These are phyloP conservation scores for Drosophila virilis DNA, from an alignment of 1,140 invertebrate species.

Conservation along the genomic window DNA sequence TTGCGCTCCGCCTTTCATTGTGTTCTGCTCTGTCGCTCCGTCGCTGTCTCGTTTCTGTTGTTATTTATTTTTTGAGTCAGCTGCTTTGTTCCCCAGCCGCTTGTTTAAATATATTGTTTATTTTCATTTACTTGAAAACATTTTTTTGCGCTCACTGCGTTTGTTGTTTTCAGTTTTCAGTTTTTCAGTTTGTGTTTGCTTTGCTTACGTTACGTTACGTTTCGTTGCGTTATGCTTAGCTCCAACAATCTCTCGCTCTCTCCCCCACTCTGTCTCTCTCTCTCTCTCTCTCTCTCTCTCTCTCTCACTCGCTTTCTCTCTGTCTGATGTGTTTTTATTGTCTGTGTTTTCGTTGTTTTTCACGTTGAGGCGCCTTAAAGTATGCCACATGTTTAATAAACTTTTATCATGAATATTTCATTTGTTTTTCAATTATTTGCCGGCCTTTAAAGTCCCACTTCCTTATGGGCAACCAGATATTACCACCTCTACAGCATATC, in stretches of 20 bases:
- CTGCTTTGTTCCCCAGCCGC: slow-evolving; percentile 29
- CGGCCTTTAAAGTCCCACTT: neutral
- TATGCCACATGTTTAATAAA: slow-evolving; percentile 23
- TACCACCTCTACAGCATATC: neutral
- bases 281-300: neutral
- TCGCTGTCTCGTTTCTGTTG: neutral
- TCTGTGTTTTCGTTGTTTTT: neutral
- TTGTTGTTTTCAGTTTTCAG: slow-evolving; percentile 21
- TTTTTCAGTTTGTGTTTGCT: slow-evolving; percentile 36
- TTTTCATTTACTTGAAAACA: slow-evolving; percentile 49
- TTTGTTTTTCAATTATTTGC: slow-evolving; percentile 51
- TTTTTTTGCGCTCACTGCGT: slow-evolving; percentile 18
- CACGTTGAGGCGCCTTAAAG: slow-evolving; percentile 17
- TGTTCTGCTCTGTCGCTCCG: neutral
- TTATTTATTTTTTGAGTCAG: slow-evolving; percentile 40
- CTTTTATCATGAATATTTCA: slow-evolving; percentile 46
- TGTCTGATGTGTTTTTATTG: neutral
- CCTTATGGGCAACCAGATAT: slow-evolving; percentile 19
- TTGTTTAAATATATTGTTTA: slow-evolving; percentile 56
- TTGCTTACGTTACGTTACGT: slow-evolving; percentile 37
- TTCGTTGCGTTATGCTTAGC: slow-evolving; percentile 14
- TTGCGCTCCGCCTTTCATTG: neutral
- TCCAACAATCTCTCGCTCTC: neutral
- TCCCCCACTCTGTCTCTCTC: neutral
- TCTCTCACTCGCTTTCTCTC: neutral